Conservation (phyloP, 2,888 invertebrate species). For the Parasteatoda lunata region DNA sequence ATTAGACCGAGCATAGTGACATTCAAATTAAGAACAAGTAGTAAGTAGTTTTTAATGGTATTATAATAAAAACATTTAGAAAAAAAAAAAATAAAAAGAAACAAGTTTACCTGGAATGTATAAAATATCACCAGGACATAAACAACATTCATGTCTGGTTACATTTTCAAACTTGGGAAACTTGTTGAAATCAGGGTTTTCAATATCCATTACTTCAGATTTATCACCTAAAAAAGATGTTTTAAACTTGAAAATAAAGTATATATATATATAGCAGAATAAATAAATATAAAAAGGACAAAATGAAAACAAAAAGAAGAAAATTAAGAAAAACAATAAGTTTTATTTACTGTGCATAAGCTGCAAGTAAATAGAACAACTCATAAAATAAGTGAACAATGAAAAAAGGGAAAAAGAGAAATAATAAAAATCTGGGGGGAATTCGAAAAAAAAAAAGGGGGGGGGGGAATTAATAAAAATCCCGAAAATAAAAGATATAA, state of each 20-base stretch:
- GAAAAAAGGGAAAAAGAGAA: no score
- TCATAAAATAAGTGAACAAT: no score
- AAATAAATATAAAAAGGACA: not conserved
- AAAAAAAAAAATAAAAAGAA: conserved; percentile 1
- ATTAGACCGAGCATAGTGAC: no score
- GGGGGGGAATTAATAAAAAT: no score
- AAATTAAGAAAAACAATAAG: no score
- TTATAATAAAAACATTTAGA: not conserved
- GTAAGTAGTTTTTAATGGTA: not conserved
- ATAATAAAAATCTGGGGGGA: no score
- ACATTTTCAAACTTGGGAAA: conserved; percentile 76
- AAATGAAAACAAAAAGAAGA: not conserved
- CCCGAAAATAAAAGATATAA: no score
- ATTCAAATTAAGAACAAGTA: no score
- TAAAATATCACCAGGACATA: conserved; percentile 77
- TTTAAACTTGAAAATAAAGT: not conserved
- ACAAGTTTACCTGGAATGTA: conserved; percentile 76
- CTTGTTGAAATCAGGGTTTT: conserved; percentile 75
- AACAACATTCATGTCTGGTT: conserved; percentile 73
- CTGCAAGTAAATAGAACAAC: no score
- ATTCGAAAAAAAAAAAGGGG: no score
- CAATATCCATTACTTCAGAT: conserved; percentile 77
- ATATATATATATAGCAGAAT: no score
- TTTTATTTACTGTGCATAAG: no score
- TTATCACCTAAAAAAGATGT: conserved; percentile 75